Base-by-base conservation (phyloP, 1,140 invertebrate genomes). In the Olivierus martensii region DNA sequence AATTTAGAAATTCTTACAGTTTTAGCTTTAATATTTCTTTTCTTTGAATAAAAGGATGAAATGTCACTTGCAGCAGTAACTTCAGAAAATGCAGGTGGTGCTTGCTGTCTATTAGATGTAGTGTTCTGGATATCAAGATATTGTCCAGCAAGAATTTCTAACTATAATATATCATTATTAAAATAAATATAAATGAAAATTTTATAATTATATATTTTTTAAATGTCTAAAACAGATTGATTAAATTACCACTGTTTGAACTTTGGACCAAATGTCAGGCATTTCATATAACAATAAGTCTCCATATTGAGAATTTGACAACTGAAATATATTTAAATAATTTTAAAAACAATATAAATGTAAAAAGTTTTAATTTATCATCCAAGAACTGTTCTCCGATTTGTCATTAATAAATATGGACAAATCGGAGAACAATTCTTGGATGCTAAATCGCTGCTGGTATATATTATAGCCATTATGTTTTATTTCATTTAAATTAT, bases 241-340 rank as follows among this genome's bases (percentile, higher is more conserved):
- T 28, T 46, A 11, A 72, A 78, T 74, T 75, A 90, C 83, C 58
- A 90, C 84, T 62, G 79, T 78, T 68, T 94, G 89, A 19, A 91
- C 81, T 63, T 85, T 83, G 35, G 78, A 80, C 88, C 89, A 93
- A 59, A 90, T 85, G 68, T 90, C 83, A 14, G 79, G 76, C 61
- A 87, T 79, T 59, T 81, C 80, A 69, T 91, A 90, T 41, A 28
- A 28, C 28, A 28, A 9, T 9, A 28, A 28, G 4, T 28, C 28
- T 28, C 28, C 28, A 2, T 28, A 9, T 28, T 28, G 28, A 6
- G 28, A 28, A 28, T 28, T 28, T 28, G 28, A 28, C 9, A 9
- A 28, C 28, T 28, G 9, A 28, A 28, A 28, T 28, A 28, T 9
- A 28, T 28, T 28, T 28, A 6, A 52, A 46, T 37, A 17, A 28